A percentile compares a stretch with the other conserved stretches of the same genome.
Evolutionary conservation across 2,888 invertebrate species (phyloP).

Genomic region (Sicus ferrugineus): DNA sequence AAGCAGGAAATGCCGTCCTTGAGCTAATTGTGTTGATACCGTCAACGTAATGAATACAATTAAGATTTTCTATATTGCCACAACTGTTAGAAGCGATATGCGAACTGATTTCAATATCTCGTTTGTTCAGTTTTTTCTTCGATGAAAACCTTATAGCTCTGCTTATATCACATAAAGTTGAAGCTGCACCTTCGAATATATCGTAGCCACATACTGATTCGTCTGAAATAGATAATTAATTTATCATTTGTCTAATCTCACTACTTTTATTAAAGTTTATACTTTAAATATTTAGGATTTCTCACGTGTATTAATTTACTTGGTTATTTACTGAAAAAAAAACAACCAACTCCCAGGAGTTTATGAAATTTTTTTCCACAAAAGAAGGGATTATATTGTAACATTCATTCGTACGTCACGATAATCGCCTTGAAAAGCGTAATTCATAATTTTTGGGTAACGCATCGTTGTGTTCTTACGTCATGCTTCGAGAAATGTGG

Average conservation of each 20-base stretch:
- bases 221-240: conserved; percentile 58
- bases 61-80: conserved; percentile 47
- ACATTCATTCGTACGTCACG: too few species aligned
- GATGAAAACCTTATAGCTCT: conserved; percentile 54
- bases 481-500: too few species aligned
- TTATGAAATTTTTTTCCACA: too few species aligned
- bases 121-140: conserved; percentile 43
- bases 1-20: background rate
- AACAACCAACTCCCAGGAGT: too few species aligned
- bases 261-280: too few species aligned
- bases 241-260: background rate
- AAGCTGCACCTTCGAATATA: conserved; percentile 59
- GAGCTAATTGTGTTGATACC: conserved; percentile 37
- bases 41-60: conserved; percentile 44
- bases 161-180: conserved; percentile 63
- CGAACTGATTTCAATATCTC: conserved; percentile 51
- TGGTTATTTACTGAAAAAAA: too few species aligned
- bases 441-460: too few species aligned
- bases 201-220: conserved; percentile 62
- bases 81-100: conserved; percentile 51
- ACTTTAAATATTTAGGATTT: too few species aligned
- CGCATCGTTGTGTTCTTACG: too few species aligned
- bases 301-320: too few species aligned
- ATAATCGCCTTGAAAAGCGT: too few species aligned
- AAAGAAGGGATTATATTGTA: too few species aligned